Evolutionary conservation across 2,797 vertebrate species (phyloP).

Genomic region (Corythornis leucogaster): DNA sequence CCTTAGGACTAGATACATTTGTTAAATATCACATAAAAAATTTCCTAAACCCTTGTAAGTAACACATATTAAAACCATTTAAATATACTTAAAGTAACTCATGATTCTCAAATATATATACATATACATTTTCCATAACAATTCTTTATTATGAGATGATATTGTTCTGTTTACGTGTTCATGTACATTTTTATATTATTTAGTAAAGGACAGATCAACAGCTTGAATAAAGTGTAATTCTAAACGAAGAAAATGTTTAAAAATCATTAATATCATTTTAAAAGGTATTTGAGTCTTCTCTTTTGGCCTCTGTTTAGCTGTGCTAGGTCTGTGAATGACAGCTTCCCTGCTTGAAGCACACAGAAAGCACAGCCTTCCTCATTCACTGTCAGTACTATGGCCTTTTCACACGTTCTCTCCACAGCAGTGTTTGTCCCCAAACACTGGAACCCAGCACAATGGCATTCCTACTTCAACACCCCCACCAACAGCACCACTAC

Average conservation of each 20-base stretch:
- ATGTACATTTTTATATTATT: constrained; percentile 25
- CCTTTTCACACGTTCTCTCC: constrained; percentile 88
- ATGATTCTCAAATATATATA: not conserved
- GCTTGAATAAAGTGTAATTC: constrained; percentile 54
- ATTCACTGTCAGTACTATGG: constrained; percentile 83
- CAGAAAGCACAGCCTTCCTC: constrained; percentile 84
- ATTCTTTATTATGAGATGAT: not conserved
- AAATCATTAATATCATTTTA: constrained; percentile 84
- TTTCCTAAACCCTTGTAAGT: not conserved
- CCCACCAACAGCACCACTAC: constrained; percentile 80
- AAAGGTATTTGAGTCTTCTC: constrained; percentile 81
- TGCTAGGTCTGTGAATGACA: constrained; percentile 83
- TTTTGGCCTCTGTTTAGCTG: constrained; percentile 81
- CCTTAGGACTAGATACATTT: not conserved
- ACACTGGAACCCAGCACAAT: constrained; percentile 87
- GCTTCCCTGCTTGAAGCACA: constrained; percentile 84
- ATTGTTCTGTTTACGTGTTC: not conserved
- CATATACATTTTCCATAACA: not conserved
- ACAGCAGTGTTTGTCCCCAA: constrained; percentile 90
- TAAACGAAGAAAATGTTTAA: constrained; percentile 74
- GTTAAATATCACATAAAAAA: not conserved
- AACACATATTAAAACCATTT: not conserved
- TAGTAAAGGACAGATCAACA: constrained; percentile 29
- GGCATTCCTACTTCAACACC: constrained; percentile 83
- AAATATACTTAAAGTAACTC: not conserved